Base-by-base conservation (phyloP, 2,888 invertebrate genomes). In the Escarpia spicata region DNA sequence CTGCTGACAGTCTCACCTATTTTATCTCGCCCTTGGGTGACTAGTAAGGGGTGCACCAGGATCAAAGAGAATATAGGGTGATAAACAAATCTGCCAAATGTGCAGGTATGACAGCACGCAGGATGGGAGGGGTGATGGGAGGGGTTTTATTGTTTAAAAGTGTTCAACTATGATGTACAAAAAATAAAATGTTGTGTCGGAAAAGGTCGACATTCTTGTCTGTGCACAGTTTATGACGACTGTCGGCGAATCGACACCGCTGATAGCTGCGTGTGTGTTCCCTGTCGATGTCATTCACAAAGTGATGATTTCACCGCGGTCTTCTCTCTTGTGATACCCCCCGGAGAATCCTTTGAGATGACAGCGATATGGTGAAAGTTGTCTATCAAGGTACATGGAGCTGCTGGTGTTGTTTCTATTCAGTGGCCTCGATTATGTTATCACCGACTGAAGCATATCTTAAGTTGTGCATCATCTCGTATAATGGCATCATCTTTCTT, bases 101-200 rank as follows among this genome's bases (percentile, higher is more conserved):
- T 10, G 10, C 45, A 52, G 52, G 52, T 52, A 52, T 52, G 52
- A 12, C 9, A 15, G 75, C 19, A 26, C 6, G 75, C 4, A 6
- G 19, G 75, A 26, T 26, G 4, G 75, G 75, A 75, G n/a, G 75
- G 75, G 75, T 26, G 75, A 75, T 26, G 26, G 75, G 19, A 75
- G n/a, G 75, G 75, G 75, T 75, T 26, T 75, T 75, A 75, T 75
- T 75, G n/a, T 75, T 75, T 75, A n/a, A 75, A 75, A 75, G 75
- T 75, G 75, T 75, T 75, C 4, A 75, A 75, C 75, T 75, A 75
- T 75, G 75, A 75, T 75, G 26, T 75, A 26, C n/a, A 75, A 75
- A 75, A 75, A 75, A 75, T 26, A 75, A 12, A 52, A 52, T 52
- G 52, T 12, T 26, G 75, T 26, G 75, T 75, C 75, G 75, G 75